Evolutionary conservation across 1,140 invertebrate genomes (phyloP).

Genomic region (Bombus picipes): DNA sequence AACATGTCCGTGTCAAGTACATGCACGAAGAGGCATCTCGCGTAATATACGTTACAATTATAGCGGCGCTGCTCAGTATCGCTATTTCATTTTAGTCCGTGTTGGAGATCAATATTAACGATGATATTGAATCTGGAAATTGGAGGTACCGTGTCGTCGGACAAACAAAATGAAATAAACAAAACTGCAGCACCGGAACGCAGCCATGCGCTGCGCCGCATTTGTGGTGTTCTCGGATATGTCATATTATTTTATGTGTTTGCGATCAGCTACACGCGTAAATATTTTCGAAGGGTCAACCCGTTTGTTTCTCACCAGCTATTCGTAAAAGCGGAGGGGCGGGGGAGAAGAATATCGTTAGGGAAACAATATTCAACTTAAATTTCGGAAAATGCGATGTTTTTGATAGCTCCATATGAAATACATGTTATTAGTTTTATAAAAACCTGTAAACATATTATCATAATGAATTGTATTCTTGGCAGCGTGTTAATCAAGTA

Average conservation of each 20-base stretch:
- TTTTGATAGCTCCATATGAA: too few species aligned
- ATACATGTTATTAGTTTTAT: too few species aligned
- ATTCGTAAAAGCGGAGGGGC: neutral
- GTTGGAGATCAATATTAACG: constrained; percentile 66
- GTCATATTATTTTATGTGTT: constrained; percentile 70
- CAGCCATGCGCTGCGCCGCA: constrained; percentile 15
- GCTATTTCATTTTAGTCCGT: constrained; percentile 48
- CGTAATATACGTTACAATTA: constrained; percentile 51
- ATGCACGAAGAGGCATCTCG: constrained; percentile 15
- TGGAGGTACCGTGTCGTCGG: constrained; percentile 31
- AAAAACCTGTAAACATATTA: too few species aligned
- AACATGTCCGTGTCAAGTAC: neutral
- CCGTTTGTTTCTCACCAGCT: constrained; percentile 24
- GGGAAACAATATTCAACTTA: constrained; percentile 8
- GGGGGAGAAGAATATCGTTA: neutral
- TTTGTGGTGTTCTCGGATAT: constrained; percentile 58
- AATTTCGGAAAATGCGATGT: neutral
- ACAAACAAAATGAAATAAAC: constrained; percentile 71
- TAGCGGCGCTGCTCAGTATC: constrained; percentile 29
- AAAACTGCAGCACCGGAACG: constrained; percentile 49
- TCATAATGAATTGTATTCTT: too few species aligned
- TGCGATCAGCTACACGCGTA: constrained; percentile 65
- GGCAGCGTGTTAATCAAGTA: too few species aligned
- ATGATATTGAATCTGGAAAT: constrained; percentile 63
- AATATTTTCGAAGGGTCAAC: constrained; percentile 57